Evolutionary conservation across 2,797 vertebrate genomes (phyloP).

Genomic region (Myotis daubentonii): DNA sequence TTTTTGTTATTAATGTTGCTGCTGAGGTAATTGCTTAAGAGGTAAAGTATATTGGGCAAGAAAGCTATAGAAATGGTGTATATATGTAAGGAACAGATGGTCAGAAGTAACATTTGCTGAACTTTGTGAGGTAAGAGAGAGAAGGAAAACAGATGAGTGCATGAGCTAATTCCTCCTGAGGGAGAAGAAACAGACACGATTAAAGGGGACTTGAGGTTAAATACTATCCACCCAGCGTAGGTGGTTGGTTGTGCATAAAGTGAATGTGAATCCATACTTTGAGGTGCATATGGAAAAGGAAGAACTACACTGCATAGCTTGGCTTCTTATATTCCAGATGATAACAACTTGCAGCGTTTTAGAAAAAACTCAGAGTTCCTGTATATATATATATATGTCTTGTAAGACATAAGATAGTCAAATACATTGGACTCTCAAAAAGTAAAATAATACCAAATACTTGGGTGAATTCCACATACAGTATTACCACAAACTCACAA

Average conservation of each 20-base stretch:
- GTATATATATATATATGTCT: not conserved
- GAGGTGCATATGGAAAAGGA: not conserved
- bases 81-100: not conserved
- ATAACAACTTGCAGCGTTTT: not conserved
- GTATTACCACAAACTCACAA: not conserved
- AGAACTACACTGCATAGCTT: not conserved
- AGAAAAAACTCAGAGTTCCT: not conserved
- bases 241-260: not conserved
- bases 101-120: not conserved
- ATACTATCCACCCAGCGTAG: not conserved
- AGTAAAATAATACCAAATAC: not conserved
- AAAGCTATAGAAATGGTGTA: not conserved
- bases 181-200: not conserved
- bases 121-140: not conserved
- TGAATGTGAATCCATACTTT: not conserved
- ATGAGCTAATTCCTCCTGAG: not conserved
- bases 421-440: not conserved
- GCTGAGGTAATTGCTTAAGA: not conserved
- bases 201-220: not conserved
- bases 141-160: not conserved
- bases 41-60: not conserved
- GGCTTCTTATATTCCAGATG: not conserved
- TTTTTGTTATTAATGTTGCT: constrained; percentile 15
- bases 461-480: not conserved
- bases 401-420: not conserved